Percentiles rank a stretch among this genome's conserved stretches.
Evolutionary conservation across 2,113 vertebrate genomes (phyloP).

Genomic region (Odocoileus virginianus): DNA sequence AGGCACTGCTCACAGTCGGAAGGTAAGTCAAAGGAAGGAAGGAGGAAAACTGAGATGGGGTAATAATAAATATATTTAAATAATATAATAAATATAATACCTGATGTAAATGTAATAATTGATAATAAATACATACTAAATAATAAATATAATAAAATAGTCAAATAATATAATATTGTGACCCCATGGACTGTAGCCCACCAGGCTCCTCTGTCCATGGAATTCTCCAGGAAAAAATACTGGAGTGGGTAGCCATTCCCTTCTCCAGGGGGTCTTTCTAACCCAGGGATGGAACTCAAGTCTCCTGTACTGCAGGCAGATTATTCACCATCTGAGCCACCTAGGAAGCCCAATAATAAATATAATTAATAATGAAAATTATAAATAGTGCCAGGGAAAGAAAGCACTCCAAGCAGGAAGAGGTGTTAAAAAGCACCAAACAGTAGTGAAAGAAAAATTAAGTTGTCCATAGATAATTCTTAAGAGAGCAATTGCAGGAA

Average conservation of each 20-base stretch:
- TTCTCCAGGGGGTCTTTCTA: not conserved
- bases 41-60: not conserved
- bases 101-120: not conserved
- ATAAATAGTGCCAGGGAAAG: not conserved
- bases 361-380: not conserved
- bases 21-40: not conserved
- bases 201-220: not conserved
- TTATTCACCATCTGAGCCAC: not conserved
- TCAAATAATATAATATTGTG: not conserved
- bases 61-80: not conserved
- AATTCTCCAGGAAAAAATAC: not conserved
- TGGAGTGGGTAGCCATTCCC: not conserved
- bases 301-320: not conserved
- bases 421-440: not conserved
- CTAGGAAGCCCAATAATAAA: not conserved
- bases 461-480: not conserved
- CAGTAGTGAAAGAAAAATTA: not conserved
- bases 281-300: not conserved
- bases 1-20: not conserved
- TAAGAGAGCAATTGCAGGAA: not conserved
- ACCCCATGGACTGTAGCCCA: not conserved
- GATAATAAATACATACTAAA: not conserved
- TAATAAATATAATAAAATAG: not conserved
- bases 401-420: not conserved
- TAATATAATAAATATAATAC: not conserved